These are phyloP conservation scores for Heliocidaris tuberculata DNA, from an alignment of 35 echinoderm and acorn worm species.

Conservation along the genomic window DNA sequence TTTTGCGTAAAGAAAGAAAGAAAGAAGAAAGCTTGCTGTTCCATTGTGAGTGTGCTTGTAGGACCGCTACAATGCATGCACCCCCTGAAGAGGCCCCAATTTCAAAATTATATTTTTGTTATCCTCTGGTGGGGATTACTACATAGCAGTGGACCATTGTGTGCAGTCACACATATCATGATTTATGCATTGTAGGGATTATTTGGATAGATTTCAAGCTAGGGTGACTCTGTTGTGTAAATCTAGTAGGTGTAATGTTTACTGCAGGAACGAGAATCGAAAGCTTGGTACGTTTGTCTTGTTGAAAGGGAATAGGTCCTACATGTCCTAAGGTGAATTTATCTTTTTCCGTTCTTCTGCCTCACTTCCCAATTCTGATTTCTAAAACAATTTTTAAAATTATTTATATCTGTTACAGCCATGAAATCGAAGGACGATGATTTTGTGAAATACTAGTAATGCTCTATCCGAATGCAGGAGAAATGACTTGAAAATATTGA, in stretches of 20 bases:
- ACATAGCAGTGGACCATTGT: background rate
- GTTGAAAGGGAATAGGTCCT: background rate
- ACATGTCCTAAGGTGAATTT: background rate
- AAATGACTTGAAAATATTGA: too few relatives aligned
- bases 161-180: background rate
- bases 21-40: background rate
- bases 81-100: background rate
- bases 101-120: background rate
- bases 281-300: background rate
- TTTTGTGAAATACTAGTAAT: background rate
- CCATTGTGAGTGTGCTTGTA: background rate
- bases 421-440: background rate
- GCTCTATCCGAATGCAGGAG: too few relatives aligned
- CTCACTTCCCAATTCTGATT: background rate
- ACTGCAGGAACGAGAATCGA: background rate
- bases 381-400: background rate
- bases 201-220: conserved; percentile 17
- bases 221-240: background rate
- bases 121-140: background rate
- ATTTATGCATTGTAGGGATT: background rate
- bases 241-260: background rate
- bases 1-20: background rate
- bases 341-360: background rate
- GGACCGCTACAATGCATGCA: background rate
- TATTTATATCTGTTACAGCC: background rate